Evolutionary conservation across 2,888 invertebrate species (phyloP).

Genomic region (Holacanthella duospinosa): DNA sequence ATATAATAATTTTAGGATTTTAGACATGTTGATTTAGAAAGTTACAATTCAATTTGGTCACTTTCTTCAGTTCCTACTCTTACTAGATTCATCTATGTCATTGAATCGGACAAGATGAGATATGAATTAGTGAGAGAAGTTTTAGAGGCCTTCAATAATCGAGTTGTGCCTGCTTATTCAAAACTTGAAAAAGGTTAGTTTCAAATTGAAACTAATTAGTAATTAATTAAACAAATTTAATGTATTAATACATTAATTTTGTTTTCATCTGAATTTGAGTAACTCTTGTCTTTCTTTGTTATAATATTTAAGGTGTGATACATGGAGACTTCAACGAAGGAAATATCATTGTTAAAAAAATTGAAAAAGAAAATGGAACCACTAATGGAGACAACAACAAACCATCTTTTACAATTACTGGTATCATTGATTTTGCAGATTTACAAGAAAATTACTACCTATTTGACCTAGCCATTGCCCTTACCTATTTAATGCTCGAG

Average conservation of each 20-base stretch:
- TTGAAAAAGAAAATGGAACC: slow-evolving; percentile 33
- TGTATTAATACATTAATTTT: no score
- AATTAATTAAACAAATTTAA: neutral
- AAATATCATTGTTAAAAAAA: slow-evolving; percentile 57
- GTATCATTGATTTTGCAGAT: slow-evolving; percentile 81
- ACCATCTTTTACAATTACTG: slow-evolving; percentile 49
- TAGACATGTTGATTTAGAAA: slow-evolving; percentile 57
- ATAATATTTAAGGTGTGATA: slow-evolving; percentile 48
- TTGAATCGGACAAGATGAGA: slow-evolving; percentile 52
- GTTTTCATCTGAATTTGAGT: no score
- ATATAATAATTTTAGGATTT: slow-evolving; percentile 49
- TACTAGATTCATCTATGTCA: slow-evolving; percentile 56
- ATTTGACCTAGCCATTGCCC: slow-evolving; percentile 71
- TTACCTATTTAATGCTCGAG: slow-evolving; percentile 68
- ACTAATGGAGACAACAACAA: slow-evolving; percentile 42
- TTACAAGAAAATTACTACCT: slow-evolving; percentile 57
- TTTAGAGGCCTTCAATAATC: slow-evolving; percentile 53
- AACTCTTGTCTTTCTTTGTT: neutral
- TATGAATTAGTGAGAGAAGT: slow-evolving; percentile 52
- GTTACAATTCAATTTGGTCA: slow-evolving; percentile 64
- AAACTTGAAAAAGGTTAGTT: slow-evolving; percentile 52
- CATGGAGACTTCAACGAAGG: slow-evolving; percentile 89
- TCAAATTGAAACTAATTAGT: neutral
- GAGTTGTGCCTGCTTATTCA: slow-evolving; percentile 51
- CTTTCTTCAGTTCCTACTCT: slow-evolving; percentile 58